Evolutionary conservation across 2,797 vertebrate species (phyloP).

Genomic region (Austrolebias charrua): DNA sequence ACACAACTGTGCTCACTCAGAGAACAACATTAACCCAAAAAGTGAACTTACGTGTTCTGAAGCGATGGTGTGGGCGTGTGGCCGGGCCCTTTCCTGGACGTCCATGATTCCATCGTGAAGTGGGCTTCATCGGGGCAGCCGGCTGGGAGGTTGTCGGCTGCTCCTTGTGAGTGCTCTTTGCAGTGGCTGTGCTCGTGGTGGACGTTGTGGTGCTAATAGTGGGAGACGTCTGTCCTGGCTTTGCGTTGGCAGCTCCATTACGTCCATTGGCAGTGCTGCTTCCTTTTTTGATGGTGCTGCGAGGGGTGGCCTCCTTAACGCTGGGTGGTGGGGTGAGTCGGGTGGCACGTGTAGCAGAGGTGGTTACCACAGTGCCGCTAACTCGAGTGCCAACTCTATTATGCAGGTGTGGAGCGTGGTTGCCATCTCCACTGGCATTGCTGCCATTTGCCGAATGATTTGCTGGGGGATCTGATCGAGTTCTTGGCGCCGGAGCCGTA

Average conservation of each 20-base stretch:
- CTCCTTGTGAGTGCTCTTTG: conserved; percentile 69
- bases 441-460: conserved; percentile 80
- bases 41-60: conserved; percentile 78
- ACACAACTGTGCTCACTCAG: conserved; percentile 22
- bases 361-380: conserved; percentile 79
- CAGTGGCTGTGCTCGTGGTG: conserved; percentile 45
- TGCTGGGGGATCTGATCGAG: conserved; percentile 77
- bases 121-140: conserved; percentile 79
- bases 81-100: conserved; percentile 74
- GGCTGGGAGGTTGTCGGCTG: conserved; percentile 68
- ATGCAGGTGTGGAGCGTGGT: conserved; percentile 76
- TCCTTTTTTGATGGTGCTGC: conserved; percentile 63
- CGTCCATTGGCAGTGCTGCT: conserved; percentile 58
- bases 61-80: conserved; percentile 81
- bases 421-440: conserved; percentile 62
- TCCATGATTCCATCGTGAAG: conserved; percentile 85
- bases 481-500: conserved; percentile 82
- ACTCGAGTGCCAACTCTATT: conserved; percentile 83
- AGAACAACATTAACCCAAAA: conserved; percentile 16
- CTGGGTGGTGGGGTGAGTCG: conserved; percentile 55
- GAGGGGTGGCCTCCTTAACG: conserved; percentile 68
- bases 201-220: conserved; percentile 42
- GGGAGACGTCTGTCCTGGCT: conserved; percentile 60
- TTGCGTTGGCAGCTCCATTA: conserved; percentile 65
- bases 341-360: conserved; percentile 63